Base-by-base conservation (phyloP, 64 coral and sea anemone species). In the Stichodactyla mertensii region DNA sequence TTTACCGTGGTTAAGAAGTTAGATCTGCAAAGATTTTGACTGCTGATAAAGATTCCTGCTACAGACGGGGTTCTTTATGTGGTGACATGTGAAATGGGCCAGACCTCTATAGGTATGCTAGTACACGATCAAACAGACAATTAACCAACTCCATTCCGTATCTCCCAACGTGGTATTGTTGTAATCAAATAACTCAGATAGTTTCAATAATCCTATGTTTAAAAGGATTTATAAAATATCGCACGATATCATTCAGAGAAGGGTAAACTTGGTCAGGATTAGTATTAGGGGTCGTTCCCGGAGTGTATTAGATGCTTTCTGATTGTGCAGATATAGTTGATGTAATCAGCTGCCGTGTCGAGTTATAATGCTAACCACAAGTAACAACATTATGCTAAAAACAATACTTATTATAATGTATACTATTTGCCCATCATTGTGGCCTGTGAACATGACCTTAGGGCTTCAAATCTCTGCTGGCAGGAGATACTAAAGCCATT, bases 371-470 rank as follows among this genome's bases (percentile, higher is more conserved):
- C 1, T 31, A 0, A 74, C 69, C 69, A 19, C 69, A 74, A 74
- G 24, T 74, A 74, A 23, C 24, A 11, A 23, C 26, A 13, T 31
- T 74, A 26, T 74, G 10, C 69, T 74, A 11, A 14, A 20, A 66
- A 66, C 62, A 66, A 66, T 66, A 22, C 62, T 20, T n/a, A n/a
- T n/a, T 66, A 18, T 20, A 20, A 66, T 66, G 7, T 22, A 66
- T 66, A 66, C 62, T 6, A 66, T 10, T 7, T 74, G 69, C 27
- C 7, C 69, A 74, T 74, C 27, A 26, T 31, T 74, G 69, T 36
- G 69, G 69, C 69, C 24, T 74, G 69, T 74, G 69, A 74, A 74
- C 24, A 31, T 74, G 69, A 74, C 69, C 69, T 74, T 31, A 23
- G 69, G 24, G 26, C 8, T 31, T 74, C n/a, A 22, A 66, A 66